A percentile compares a stretch with the other conserved stretches of the same genome.
Conservation (phyloP, 2,888 invertebrate genomes). For the Drosophila mimica region DNA sequence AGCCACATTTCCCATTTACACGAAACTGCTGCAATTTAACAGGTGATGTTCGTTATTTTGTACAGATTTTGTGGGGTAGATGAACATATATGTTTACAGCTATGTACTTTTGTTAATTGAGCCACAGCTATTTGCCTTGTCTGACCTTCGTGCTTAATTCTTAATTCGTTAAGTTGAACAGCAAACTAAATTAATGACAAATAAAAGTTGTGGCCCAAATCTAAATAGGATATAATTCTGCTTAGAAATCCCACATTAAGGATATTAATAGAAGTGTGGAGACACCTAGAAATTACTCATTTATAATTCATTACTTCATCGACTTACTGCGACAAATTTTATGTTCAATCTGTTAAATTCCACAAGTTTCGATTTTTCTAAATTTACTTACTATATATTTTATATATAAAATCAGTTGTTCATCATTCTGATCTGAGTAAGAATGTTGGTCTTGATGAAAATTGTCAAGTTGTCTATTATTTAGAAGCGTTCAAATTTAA, state of each 20-base stretch:
- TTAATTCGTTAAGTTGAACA: neutral
- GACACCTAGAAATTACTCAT: neutral
- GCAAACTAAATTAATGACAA: neutral
- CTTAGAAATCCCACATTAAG: neutral
- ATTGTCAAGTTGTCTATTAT: neutral
- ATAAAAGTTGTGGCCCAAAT: neutral
- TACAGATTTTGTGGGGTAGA: neutral
- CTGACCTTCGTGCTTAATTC: neutral
- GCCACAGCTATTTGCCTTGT: constrained; percentile 3
- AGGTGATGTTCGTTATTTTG: neutral
- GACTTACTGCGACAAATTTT: neutral
- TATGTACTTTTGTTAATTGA: constrained; percentile 32
- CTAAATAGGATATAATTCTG: neutral
- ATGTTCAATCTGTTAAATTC: neutral
- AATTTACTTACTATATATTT: neutral
- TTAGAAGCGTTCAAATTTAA: too few species aligned
- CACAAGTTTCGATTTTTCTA: neutral
- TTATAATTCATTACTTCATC: neutral
- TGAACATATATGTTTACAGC: neutral
- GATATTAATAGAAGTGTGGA: neutral
- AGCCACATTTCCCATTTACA: constrained; percentile 35
- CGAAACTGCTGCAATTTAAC: constrained; percentile 21
- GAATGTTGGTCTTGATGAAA: neutral
- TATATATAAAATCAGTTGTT: neutral
- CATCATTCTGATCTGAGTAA: neutral